Evolutionary conservation across 1,140 invertebrate genomes (phyloP).

Genomic region (Hirudo medicinalis): DNA sequence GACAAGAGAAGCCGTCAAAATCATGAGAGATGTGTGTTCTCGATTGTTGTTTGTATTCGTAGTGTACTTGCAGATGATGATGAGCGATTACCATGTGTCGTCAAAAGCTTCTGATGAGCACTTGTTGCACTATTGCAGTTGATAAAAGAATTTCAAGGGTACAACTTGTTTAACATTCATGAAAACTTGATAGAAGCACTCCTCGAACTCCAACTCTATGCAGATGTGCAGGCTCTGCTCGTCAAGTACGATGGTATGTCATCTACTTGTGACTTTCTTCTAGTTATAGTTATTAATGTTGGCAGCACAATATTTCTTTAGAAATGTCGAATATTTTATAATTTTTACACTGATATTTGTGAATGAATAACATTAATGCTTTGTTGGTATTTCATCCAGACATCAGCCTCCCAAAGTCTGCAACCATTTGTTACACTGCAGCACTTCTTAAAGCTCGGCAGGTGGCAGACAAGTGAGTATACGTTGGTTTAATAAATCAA

Average conservation of each 20-base stretch:
- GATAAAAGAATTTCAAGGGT: slow-evolving; percentile 88
- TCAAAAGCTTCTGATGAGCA: background rate
- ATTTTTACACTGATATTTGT: background rate
- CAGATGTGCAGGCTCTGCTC: slow-evolving; percentile 86
- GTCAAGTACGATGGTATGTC: slow-evolving; percentile 73
- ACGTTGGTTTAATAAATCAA: too few species aligned
- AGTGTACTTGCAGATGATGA: background rate
- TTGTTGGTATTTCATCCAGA: slow-evolving; percentile 50
- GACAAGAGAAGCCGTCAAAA: slow-evolving; percentile 85
- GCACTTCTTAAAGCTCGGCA: slow-evolving; percentile 80
- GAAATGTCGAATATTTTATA: too few species aligned
- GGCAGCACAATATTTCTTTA: too few species aligned
- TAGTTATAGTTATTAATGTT: too few species aligned
- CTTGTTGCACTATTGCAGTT: slow-evolving; percentile 45
- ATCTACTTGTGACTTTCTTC: too few species aligned
- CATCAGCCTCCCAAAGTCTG: slow-evolving; percentile 83
- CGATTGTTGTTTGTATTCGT: background rate
- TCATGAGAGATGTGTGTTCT: slow-evolving; percentile 71
- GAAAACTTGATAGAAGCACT: slow-evolving; percentile 93
- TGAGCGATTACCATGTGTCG: background rate
- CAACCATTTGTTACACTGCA: slow-evolving; percentile 88
- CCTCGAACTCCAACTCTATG: slow-evolving; percentile 87
- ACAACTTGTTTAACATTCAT: slow-evolving; percentile 88
- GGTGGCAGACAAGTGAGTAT: slow-evolving; percentile 72
- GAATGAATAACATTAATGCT: background rate